These are phyloP conservation scores for Melanchra persicariae DNA, from an alignment of 2,888 invertebrate species.

Conservation along the genomic window DNA sequence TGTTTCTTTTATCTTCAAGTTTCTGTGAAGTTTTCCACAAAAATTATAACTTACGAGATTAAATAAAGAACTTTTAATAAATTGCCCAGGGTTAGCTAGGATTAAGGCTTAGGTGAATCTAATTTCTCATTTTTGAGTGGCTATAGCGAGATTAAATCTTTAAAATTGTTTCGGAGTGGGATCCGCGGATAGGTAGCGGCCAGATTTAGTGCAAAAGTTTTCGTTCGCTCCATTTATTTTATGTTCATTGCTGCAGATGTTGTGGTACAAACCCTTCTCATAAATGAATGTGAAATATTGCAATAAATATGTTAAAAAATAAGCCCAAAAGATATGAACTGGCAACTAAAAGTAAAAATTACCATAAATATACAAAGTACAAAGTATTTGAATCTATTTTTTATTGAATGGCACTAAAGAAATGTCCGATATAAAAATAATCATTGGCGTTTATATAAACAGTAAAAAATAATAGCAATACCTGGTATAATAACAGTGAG, in stretches of 20 bases:
- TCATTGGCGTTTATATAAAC: background rate
- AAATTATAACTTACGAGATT: constrained; percentile 89
- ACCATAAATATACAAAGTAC: background rate
- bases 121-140: constrained; percentile 73
- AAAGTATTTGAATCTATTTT: background rate
- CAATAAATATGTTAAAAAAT: constrained; percentile 12
- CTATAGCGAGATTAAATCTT: constrained; percentile 63
- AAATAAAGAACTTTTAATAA: constrained; percentile 89
- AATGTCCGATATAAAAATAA: background rate
- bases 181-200: constrained; percentile 57
- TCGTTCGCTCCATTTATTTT: constrained; percentile 55
- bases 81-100: constrained; percentile 84
- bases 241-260: constrained; percentile 55
- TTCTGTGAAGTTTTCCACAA: constrained; percentile 87
- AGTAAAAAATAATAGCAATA: background rate
- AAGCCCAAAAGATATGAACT: constrained; percentile 6
- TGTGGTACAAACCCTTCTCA: constrained; percentile 35
- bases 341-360: background rate
- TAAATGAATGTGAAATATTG: constrained; percentile 39
- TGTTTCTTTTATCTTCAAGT: constrained; percentile 89
- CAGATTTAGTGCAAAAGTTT: constrained; percentile 58
- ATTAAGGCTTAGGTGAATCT: constrained; percentile 81
- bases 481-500: too few species aligned
- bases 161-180: constrained; percentile 62
- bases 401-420: background rate